These are phyloP conservation scores for Linyphia triangularis DNA, from an alignment of 2,888 invertebrate species.

Conservation along the genomic window DNA sequence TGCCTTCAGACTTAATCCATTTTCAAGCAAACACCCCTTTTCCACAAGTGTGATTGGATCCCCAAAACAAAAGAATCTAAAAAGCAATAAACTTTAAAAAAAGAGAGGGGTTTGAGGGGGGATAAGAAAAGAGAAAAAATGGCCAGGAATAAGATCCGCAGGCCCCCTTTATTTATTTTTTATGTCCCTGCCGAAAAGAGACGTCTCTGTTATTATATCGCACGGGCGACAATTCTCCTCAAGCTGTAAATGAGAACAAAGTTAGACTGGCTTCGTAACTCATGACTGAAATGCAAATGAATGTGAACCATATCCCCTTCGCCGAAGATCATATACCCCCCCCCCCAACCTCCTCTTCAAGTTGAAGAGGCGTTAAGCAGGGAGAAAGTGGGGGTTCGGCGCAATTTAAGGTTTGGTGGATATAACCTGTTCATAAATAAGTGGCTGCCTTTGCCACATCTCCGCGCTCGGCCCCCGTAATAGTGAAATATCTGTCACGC, in stretches of 20 bases:
- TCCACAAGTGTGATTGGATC: slow-evolving; percentile 57
- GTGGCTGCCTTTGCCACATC: slow-evolving; percentile 55
- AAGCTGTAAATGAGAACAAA: slow-evolving; percentile 76
- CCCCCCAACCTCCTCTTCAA: background rate
- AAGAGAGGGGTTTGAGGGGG: background rate
- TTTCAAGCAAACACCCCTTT: slow-evolving; percentile 32
- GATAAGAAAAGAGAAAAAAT: slow-evolving; percentile 3
- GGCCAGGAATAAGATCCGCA: slow-evolving; percentile 54
- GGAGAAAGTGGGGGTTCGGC: slow-evolving; percentile 52
- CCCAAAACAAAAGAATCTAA: background rate
- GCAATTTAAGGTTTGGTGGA: slow-evolving; percentile 72
- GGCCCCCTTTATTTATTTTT: slow-evolving; percentile 57
- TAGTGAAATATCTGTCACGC: slow-evolving; percentile 75
- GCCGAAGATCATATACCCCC: slow-evolving; percentile 70
- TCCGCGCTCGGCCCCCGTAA: slow-evolving; percentile 61
- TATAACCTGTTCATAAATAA: slow-evolving; percentile 71
- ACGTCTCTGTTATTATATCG: slow-evolving; percentile 69
- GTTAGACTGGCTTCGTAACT: slow-evolving; percentile 68
- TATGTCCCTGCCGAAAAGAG: slow-evolving; percentile 40
- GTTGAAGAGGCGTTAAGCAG: slow-evolving; percentile 71
- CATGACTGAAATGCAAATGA: slow-evolving; percentile 74
- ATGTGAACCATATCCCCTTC: slow-evolving; percentile 68
- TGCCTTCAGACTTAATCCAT: slow-evolving; percentile 55
- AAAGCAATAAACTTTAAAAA: slow-evolving; percentile 8
- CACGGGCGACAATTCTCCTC: slow-evolving; percentile 51